Evolutionary conservation across 2,797 vertebrate species (phyloP), one percentile per base, ranked within the genome.

Genomic region (Momotus momota): DNA sequence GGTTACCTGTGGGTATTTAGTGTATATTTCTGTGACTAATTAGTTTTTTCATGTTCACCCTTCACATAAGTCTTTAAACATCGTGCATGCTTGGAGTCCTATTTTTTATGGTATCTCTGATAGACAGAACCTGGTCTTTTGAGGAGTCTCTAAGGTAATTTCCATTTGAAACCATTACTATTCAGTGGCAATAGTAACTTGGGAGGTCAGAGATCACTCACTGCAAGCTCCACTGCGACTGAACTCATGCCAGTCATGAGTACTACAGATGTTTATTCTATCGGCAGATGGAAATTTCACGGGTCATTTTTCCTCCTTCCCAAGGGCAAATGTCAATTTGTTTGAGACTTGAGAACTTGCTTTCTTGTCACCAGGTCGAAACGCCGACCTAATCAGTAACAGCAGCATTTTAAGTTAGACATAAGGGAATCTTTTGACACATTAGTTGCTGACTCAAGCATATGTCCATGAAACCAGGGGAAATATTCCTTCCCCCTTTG

Each of bases 271-370:
- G 89, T 95, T 95, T 80, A 84, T 93, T 88, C 67, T 92, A 38
- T 41, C 31, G 87, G 66, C 93, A 97, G 95, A 93, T 94, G 90
- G 87, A 72, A 90, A 81, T 57, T 94, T 96, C 93, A 84, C 46
- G 95, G 93, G 80, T 29, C 19, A 91, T 95, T 97, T 95, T 85
- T 40, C 67, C 62, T 94, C 87, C 66, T 96, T 97, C 87, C 82
- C 90, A 88, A 84, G 48, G 86, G 92, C 65, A 85, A 94, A 57
- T 75, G 65, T 88, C 87, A 83, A 73, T 82, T 70, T 93, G 70
- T 57, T 66, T 84, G 83, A 95, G 73, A 86, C 55, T 38, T 72
- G 66, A 93, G 94, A 95, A 88, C 40, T 67, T n/a, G 14, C 58
- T 91, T 78, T 55, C 81, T 93, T 95, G 82, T 91, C 82, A 87